These are phyloP conservation scores for Alethe castanea DNA, from an alignment of 2,113 vertebrate genomes.

Conservation along the genomic window DNA sequence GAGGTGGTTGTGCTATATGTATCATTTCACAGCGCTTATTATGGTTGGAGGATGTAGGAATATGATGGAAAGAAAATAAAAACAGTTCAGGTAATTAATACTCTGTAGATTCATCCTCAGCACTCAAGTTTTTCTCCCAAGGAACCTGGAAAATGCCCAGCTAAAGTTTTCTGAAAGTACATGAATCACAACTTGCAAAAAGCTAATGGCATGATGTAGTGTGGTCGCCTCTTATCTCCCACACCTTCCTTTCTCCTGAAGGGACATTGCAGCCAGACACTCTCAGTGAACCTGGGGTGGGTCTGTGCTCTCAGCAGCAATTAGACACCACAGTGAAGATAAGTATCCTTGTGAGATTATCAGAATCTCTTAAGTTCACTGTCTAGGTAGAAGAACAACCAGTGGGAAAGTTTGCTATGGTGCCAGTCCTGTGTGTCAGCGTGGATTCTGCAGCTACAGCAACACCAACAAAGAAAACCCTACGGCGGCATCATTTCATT, in stretches of 20 bases:
- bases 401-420: background rate
- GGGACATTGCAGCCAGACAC: fast-evolving
- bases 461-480: fast-evolving
- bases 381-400: background rate
- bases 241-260: background rate
- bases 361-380: background rate
- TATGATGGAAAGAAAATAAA: background rate
- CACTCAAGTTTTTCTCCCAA: background rate
- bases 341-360: background rate
- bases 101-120: background rate
- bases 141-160: background rate
- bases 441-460: background rate
- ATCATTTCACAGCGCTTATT: background rate
- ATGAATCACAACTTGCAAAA: background rate
- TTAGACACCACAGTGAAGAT: background rate
- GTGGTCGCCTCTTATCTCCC: background rate
- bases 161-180: background rate
- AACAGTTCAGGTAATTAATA: background rate
- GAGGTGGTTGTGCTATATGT: fast-evolving
- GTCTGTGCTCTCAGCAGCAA: background rate
- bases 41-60: background rate
- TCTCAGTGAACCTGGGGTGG: background rate
- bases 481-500: fast-evolving
- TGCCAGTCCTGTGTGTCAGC: background rate
- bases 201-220: background rate